Evolutionary conservation across 2,113 vertebrate species (phyloP).

Genomic region (Atlantisia rogersi): DNA sequence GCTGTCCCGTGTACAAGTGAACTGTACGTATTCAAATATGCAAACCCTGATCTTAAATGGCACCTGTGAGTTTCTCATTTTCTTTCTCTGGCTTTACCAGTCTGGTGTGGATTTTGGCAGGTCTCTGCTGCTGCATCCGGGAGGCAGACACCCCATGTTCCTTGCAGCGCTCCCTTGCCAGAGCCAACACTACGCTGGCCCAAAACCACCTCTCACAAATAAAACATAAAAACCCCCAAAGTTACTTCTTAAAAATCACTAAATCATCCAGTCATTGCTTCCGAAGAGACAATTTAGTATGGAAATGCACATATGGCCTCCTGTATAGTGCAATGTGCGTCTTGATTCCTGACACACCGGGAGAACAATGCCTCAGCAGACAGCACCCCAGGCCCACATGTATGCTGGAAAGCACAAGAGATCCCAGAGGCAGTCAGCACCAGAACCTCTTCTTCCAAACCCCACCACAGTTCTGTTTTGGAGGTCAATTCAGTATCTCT

Average conservation of each 20-base stretch:
- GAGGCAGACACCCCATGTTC: rapidly evolving
- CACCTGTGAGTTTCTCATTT: rapidly evolving
- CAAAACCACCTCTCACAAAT: neutral
- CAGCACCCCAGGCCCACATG: neutral
- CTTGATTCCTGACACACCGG: neutral
- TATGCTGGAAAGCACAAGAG: neutral
- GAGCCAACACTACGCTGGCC: rapidly evolving
- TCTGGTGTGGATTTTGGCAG: neutral
- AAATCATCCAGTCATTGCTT: neutral
- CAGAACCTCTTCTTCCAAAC: neutral
- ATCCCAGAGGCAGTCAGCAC: neutral
- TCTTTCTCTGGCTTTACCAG: neutral
- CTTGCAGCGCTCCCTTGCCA: rapidly evolving
- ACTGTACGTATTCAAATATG: neutral
- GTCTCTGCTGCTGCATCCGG: neutral
- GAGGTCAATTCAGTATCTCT: neutral
- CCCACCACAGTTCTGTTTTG: neutral
- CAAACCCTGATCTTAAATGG: neutral
- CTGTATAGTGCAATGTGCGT: neutral
- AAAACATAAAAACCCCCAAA: neutral
- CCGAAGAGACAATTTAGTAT: neutral
- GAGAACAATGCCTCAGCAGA: neutral
- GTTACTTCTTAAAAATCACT: neutral
- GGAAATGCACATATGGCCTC: neutral
- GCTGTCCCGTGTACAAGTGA: neutral